Evolutionary conservation across 2,888 invertebrate species (phyloP).

Genomic region (Athalia cordata): DNA sequence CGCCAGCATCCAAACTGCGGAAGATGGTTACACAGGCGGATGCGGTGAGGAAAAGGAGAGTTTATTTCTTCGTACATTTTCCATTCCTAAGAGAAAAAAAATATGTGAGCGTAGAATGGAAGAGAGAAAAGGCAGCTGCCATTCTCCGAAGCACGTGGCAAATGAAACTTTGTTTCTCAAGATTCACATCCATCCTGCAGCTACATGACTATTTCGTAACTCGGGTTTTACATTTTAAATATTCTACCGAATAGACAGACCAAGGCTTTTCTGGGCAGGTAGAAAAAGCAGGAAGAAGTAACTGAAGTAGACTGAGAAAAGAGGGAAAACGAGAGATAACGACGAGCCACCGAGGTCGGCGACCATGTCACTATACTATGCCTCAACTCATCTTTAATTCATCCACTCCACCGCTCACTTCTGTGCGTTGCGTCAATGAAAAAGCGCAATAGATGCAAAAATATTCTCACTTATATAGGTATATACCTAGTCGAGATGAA

Average conservation of each 20-base stretch:
- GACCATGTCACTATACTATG: conserved; percentile 18
- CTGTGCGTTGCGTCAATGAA: conserved; percentile 30
- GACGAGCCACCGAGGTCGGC: conserved; percentile 22
- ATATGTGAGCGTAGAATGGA: not conserved
- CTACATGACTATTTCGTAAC: not conserved
- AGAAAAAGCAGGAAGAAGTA: not conserved
- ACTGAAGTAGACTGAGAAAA: not conserved
- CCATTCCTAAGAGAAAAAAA: not conserved
- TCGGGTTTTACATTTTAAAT: conserved; percentile 38
- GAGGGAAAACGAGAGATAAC: not conserved
- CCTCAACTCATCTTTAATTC: conserved; percentile 36
- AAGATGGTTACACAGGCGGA: conserved; percentile 5
- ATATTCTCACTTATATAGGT: conserved; percentile 23
- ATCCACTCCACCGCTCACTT: not conserved
- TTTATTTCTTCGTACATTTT: not conserved
- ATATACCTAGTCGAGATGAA: not conserved
- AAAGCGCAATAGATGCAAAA: conserved; percentile 35
- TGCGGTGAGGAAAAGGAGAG: not conserved
- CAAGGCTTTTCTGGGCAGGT: not conserved
- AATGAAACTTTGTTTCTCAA: too few species aligned
- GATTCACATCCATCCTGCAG: not conserved
- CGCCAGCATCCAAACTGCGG: conserved; percentile 3
- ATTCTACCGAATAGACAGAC: conserved; percentile 1
- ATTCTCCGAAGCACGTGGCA: not conserved
- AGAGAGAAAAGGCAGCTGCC: not conserved